These are phyloP conservation scores for Hypolimnas misippus DNA, from an alignment of 2,888 invertebrate genomes.

Conservation along the genomic window DNA sequence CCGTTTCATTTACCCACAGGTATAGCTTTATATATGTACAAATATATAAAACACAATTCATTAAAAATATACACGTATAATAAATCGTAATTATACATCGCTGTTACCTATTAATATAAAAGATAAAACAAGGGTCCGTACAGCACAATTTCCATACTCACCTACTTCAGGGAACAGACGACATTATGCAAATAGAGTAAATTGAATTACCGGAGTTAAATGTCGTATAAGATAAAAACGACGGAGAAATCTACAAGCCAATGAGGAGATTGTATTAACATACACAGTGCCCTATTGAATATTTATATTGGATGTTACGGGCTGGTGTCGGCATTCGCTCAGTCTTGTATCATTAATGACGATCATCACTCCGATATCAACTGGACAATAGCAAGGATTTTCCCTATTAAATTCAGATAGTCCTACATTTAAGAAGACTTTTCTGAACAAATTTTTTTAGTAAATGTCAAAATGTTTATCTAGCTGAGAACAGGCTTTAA, in stretches of 20 bases:
- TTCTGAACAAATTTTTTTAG: too few relatives aligned
- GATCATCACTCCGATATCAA: conserved; percentile 68
- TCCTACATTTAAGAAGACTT: background rate
- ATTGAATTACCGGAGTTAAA: conserved; percentile 84
- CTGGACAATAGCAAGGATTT: conserved; percentile 40
- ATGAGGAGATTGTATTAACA: conserved; percentile 81
- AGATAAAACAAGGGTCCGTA: conserved; percentile 33
- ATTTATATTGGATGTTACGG: conserved; percentile 71
- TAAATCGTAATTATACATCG: conserved; percentile 26
- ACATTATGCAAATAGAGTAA: conserved; percentile 83
- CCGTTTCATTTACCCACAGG: background rate
- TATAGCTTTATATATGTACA: background rate
- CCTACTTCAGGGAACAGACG: conserved; percentile 75
- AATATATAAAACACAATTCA: background rate
- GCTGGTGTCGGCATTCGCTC: conserved; percentile 67
- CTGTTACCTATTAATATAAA: conserved; percentile 33
- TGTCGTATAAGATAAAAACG: conserved; percentile 84
- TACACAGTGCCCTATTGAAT: conserved; percentile 82
- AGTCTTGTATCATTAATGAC: conserved; percentile 76
- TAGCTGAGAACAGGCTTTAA: too few relatives aligned
- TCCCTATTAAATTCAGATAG: conserved; percentile 1
- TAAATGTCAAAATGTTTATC: background rate
- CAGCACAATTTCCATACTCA: conserved; percentile 72
- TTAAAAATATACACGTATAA: conserved; percentile 5
- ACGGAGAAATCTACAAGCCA: conserved; percentile 82